Evolutionary conservation across 2,888 invertebrate genomes (phyloP).

Genomic region (Oscheius myriophilus): DNA sequence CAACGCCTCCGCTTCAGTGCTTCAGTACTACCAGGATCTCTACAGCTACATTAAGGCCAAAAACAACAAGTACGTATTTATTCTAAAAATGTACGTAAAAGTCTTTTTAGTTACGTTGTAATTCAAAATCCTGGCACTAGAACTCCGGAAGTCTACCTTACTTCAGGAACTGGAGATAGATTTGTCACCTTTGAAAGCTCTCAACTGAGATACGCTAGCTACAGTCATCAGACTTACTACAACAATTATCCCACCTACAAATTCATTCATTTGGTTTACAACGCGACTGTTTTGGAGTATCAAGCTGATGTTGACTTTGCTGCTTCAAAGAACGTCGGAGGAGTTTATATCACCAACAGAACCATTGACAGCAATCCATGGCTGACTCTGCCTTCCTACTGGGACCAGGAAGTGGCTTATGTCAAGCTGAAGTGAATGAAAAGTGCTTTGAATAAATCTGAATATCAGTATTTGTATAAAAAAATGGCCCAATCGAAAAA

Average conservation of each 20-base stretch:
- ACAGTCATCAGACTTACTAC: slow-evolving; percentile 6
- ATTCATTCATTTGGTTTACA: slow-evolving; percentile 16
- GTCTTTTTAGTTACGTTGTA: slow-evolving; percentile 3
- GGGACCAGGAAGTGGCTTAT: slow-evolving; percentile 12
- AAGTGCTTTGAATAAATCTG: too few species aligned
- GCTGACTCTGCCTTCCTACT: slow-evolving; percentile 15
- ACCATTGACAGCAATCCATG: slow-evolving; percentile 8
- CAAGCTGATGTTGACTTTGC: slow-evolving; percentile 1
- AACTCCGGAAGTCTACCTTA: slow-evolving; percentile 2
- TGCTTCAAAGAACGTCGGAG: neutral
- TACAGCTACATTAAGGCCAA: slow-evolving; percentile 17
- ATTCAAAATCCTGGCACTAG: slow-evolving; percentile 19
- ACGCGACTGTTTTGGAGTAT: slow-evolving; percentile 4
- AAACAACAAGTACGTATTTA: neutral
- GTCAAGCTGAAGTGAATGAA: too few species aligned
- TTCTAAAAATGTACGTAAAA: too few species aligned
- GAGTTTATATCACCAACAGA: slow-evolving; percentile 10
- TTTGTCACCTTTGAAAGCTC: slow-evolving; percentile 6
- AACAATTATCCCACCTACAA: neutral
- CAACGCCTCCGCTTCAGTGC: neutral
- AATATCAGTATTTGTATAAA: too few species aligned
- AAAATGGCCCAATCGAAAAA: too few species aligned
- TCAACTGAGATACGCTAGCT: slow-evolving; percentile 2
- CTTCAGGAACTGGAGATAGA: slow-evolving; percentile 4
- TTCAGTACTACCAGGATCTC: slow-evolving; percentile 12